A percentile compares a stretch with the other conserved stretches of the same genome.
Evolutionary conservation across 1,140 invertebrate genomes (phyloP).

Genomic region (Drosophila yakuba): DNA sequence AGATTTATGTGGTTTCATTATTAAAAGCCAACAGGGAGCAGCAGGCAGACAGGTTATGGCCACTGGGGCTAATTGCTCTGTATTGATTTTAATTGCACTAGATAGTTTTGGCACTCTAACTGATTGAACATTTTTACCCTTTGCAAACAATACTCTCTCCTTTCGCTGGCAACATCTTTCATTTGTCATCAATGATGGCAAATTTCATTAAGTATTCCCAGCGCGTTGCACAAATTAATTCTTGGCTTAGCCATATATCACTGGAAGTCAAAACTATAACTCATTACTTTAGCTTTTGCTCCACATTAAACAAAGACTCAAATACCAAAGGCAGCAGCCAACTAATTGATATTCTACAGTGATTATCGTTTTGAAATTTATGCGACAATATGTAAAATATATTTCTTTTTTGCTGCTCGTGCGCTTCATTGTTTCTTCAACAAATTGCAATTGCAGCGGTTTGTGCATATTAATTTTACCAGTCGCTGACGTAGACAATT

Average conservation of each 20-base stretch:
- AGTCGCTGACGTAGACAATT: conserved; percentile 66
- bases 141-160: neutral
- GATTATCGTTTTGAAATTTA: conserved; percentile 73
- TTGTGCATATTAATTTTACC: conserved; percentile 79
- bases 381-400: conserved; percentile 79
- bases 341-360: conserved; percentile 74
- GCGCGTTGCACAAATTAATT: conserved; percentile 43
- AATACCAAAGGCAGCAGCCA: conserved; percentile 4
- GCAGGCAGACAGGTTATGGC: conserved; percentile 33
- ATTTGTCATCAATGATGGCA: conserved; percentile 28
- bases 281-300: conserved; percentile 66
- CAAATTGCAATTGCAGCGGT: conserved; percentile 80
- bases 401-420: conserved; percentile 46
- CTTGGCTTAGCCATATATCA: conserved; percentile 53
- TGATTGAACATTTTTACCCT: conserved; percentile 14
- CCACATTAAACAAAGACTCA: conserved; percentile 65
- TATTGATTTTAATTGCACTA: conserved; percentile 46
- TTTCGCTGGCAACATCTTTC: conserved; percentile 3
- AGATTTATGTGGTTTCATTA: conserved; percentile 79
- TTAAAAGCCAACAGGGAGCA: conserved; percentile 52
- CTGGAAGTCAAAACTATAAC: conserved; percentile 66
- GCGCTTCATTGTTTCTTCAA: conserved; percentile 70
- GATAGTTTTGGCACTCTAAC: neutral
- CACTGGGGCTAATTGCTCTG: conserved; percentile 63
- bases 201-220: conserved; percentile 49